A percentile compares a stretch with the other conserved stretches of the same genome.
Evolutionary conservation across 2,888 invertebrate species (phyloP).

Genomic region (Sesia bembeciformis): DNA sequence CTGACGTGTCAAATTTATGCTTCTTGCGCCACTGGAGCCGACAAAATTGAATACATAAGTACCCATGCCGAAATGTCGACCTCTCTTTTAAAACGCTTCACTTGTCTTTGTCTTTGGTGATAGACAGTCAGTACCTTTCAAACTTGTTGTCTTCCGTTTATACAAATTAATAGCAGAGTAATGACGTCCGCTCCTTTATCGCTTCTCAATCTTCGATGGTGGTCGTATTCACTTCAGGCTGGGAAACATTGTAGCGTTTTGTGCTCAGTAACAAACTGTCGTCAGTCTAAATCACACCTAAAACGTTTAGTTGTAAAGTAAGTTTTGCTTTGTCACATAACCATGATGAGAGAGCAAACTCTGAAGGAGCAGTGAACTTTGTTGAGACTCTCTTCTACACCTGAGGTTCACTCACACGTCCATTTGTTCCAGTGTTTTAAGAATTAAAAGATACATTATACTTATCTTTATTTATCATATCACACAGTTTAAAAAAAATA

Average conservation of each 20-base stretch:
- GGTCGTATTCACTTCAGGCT: slow-evolving; percentile 35
- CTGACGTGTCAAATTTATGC: slow-evolving; percentile 34
- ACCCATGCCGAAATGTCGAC: slow-evolving; percentile 32
- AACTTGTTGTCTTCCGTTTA: not conserved
- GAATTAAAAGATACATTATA: not conserved
- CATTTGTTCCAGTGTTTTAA: slow-evolving; percentile 38
- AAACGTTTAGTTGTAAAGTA: slow-evolving; percentile 24
- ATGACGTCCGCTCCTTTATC: slow-evolving; percentile 11
- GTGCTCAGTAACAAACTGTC: slow-evolving; percentile 7
- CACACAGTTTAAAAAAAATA: no score
- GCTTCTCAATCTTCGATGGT: slow-evolving; percentile 21
- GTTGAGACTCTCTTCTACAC: slow-evolving; percentile 55
- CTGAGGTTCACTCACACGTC: slow-evolving; percentile 61
- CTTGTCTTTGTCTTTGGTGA: slow-evolving; percentile 12
- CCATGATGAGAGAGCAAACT: slow-evolving; percentile 21
- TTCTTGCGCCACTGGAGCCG: slow-evolving; percentile 27
- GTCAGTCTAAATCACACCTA: slow-evolving; percentile 17
- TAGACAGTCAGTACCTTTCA: slow-evolving; percentile 1
- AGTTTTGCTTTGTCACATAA: slow-evolving; percentile 27
- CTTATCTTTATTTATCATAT: not conserved
- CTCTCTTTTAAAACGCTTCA: slow-evolving; percentile 23
- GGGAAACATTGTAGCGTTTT: slow-evolving; percentile 30
- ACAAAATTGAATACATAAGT: slow-evolving; percentile 26
- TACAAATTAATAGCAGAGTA: not conserved
- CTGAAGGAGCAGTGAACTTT: slow-evolving; percentile 68